Evolutionary conservation across 2,888 invertebrate genomes (phyloP).

Genomic region (Coenonympha glycerion): DNA sequence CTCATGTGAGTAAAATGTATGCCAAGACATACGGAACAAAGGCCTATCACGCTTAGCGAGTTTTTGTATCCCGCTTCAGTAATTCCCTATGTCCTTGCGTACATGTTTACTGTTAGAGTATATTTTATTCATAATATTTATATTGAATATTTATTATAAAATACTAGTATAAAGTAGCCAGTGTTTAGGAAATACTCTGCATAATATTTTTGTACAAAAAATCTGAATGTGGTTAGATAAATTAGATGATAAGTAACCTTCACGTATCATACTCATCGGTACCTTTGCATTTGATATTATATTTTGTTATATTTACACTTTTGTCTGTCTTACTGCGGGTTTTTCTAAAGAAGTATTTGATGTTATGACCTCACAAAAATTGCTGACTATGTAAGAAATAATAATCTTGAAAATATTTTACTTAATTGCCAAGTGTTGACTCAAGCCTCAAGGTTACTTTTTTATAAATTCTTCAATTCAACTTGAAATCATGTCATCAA

Average conservation of each 20-base stretch:
- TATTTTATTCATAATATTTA: constrained; percentile 30
- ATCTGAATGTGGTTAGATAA: constrained; percentile 42
- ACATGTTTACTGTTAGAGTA: constrained; percentile 31
- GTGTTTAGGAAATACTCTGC: constrained; percentile 52
- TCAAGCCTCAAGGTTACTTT: no score
- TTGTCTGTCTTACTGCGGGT: neutral
- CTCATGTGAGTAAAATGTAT: constrained; percentile 32
- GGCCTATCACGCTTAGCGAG: constrained; percentile 4
- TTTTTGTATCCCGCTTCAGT: constrained; percentile 2
- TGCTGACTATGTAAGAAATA: no score
- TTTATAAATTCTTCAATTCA: no score
- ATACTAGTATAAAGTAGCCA: constrained; percentile 37
- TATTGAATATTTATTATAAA: constrained; percentile 32
- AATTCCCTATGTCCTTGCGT: constrained; percentile 30
- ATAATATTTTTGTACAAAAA: constrained; percentile 66
- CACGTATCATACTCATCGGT: constrained; percentile 52
- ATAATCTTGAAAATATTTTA: no score
- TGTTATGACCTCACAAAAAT: neutral
- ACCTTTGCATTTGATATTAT: constrained; percentile 45
- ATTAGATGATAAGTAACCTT: constrained; percentile 34
- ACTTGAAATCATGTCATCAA: no score
- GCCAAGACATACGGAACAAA: constrained; percentile 28
- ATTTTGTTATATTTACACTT: constrained; percentile 27
- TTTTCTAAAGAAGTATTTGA: neutral
- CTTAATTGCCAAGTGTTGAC: no score